Base-by-base conservation (phyloP, 2,797 vertebrate species). In the Trichosurus vulpecula region DNA sequence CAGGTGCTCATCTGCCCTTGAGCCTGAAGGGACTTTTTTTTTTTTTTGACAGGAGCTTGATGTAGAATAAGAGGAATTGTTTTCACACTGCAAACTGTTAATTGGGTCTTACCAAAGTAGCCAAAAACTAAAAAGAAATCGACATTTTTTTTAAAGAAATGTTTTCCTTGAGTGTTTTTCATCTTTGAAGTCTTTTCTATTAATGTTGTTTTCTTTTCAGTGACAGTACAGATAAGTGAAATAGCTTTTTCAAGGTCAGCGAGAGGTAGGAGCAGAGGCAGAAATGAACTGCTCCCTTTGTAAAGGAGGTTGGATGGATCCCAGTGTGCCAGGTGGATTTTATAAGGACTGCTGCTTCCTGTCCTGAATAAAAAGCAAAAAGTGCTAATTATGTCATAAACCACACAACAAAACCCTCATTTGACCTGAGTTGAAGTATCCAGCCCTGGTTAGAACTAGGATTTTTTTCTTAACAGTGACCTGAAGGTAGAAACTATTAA, bases 191-290 rank as follows among this genome's bases (percentile, higher is more conserved):
- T 30, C 52, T 3, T 0, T 14, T 27, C 57, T 90, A n/a, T 93
- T 14, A 56, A 91, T 94, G 29, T 95, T 94, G 52, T 96, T 95
- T 90, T 95, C 54, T 4, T 92, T 92, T 95, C 95, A 94, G 92
- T 52, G 87, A 66, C 92, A 95, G 30, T 52, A 52, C 52, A 89
- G 89, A 58, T 41, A 35, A 41, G 3, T n/a, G 56, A 92, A 93
- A 4, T 19, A 11, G 35, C 29, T 35, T 90, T 10, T 41, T 90
- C 13, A 52, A 92, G 89, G 12, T 58, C 51, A n/a, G 47, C 41
- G 66, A 47, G 22, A 31, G 13, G 14, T 14, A 35, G 51, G 29
- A 90, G 29, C 13, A 29, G 6, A 93, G 61, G 5, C 54, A 19
- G 0, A 53, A 1, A 1, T 47, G 61, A 90, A 31, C 4, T 27